A percentile compares a stretch with the other conserved stretches of the same genome.
Conservation (phyloP, 2,888 invertebrate species). For the Crepidodera aurea region DNA sequence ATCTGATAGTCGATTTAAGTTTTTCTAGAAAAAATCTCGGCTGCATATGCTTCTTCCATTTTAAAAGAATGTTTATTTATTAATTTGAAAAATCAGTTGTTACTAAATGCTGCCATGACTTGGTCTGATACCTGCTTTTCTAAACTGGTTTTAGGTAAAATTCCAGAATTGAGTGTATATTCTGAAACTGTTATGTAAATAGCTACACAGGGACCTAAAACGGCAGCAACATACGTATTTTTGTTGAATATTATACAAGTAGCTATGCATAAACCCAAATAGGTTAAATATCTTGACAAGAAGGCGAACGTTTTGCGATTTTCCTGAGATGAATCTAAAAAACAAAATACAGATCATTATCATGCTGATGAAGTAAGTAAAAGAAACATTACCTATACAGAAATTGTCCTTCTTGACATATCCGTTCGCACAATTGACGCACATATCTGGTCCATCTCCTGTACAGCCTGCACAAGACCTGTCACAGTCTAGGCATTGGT, state of each 20-base stretch:
- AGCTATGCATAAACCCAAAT: constrained; percentile 83
- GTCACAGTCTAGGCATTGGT: constrained; percentile 83
- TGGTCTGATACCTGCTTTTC: constrained; percentile 49
- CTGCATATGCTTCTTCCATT: no score
- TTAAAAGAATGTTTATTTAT: no score
- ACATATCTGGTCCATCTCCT: constrained; percentile 93
- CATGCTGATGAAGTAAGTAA: background rate
- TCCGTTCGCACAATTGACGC: constrained; percentile 79
- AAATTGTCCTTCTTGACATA: constrained; percentile 76
- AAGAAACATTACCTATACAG: constrained; percentile 71
- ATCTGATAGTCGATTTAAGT: no score
- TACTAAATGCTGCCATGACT: constrained; percentile 47
- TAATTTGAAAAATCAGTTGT: no score
- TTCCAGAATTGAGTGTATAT: constrained; percentile 68
- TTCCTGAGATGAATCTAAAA: constrained; percentile 62
- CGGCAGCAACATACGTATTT: constrained; percentile 77
- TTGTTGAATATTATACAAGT: constrained; percentile 87
- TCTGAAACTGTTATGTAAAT: constrained; percentile 87
- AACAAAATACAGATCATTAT: constrained; percentile 19
- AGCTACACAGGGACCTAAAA: constrained; percentile 81
- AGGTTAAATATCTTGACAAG: constrained; percentile 80
- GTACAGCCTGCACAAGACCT: constrained; percentile 83
- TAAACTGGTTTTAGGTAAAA: constrained; percentile 51
- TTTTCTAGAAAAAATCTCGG: no score
- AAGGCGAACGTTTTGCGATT: constrained; percentile 67